Conservation (phyloP, 2,113 vertebrate genomes). For the Pelvicachromis taeniatus region DNA sequence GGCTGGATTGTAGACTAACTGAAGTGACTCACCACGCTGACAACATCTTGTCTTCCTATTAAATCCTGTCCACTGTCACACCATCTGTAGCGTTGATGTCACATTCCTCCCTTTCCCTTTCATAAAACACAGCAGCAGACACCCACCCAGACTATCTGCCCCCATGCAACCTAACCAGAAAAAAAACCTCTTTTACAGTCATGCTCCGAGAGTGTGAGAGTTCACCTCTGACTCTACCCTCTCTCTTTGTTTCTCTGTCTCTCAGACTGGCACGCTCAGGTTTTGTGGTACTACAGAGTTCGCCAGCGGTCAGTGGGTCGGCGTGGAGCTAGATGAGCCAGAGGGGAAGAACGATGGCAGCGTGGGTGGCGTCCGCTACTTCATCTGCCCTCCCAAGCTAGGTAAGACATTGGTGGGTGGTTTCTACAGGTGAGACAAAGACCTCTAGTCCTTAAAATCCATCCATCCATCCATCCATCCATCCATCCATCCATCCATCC, state of each 20-base stretch:
- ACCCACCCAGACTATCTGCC: not conserved
- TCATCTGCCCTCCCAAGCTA: slow-evolving; percentile 88
- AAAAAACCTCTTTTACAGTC: not conserved
- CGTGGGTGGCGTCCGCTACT: slow-evolving; percentile 88
- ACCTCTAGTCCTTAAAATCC: not conserved
- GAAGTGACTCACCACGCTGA: not conserved
- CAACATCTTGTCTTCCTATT: not conserved
- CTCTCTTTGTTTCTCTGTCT: not conserved
- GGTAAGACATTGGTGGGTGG: slow-evolving; percentile 57
- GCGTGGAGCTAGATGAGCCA: slow-evolving; percentile 87
- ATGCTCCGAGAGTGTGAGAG: not conserved
- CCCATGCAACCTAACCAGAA: not conserved
- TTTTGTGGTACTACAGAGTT: slow-evolving; percentile 92
- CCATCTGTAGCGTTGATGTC: not conserved
- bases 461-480: not conserved
- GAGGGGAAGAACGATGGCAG: slow-evolving; percentile 92
- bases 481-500: no score
- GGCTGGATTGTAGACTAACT: not conserved
- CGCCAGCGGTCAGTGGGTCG: slow-evolving; percentile 91
- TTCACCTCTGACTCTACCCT: not conserved
- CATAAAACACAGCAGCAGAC: not conserved
- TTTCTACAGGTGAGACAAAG: not conserved
- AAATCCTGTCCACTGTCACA: not conserved
- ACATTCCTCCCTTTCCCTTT: not conserved
- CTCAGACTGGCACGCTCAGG: slow-evolving; percentile 82